These are phyloP conservation scores for Eupithecia insigniata DNA, from an alignment of 2,888 invertebrate genomes.

Conservation along the genomic window DNA sequence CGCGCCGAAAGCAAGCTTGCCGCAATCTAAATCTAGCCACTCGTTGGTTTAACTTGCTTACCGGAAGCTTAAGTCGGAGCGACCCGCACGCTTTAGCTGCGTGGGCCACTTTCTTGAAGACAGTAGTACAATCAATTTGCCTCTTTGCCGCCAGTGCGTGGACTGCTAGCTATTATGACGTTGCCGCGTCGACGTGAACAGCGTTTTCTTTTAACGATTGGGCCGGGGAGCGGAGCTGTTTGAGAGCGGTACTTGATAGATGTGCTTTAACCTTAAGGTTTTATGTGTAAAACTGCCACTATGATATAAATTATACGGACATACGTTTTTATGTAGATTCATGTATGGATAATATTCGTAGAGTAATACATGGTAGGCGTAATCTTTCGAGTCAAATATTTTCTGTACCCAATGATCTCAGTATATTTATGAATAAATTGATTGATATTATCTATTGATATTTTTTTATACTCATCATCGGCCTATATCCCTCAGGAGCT, in stretches of 20 bases:
- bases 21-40: not conserved
- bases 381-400: slow-evolving; percentile 15
- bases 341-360: not conserved
- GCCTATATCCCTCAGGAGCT: too few species aligned
- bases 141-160: not conserved
- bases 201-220: not conserved
- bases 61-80: too few species aligned
- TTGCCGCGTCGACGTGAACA: too few species aligned
- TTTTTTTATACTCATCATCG: not conserved
- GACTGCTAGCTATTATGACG: not conserved
- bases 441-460: slow-evolving; percentile 5
- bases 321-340: slow-evolving; percentile 1
- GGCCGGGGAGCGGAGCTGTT: not conserved
- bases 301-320: not conserved
- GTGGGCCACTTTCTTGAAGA: not conserved
- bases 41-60: not conserved
- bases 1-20: not conserved
- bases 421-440: slow-evolving; percentile 19
- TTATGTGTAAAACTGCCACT: slow-evolving; percentile 9
- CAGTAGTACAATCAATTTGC: not conserved
- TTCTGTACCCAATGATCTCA: slow-evolving; percentile 27
- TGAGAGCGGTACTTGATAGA: not conserved
- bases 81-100: too few species aligned
- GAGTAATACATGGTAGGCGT: slow-evolving; percentile 8
- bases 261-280: slow-evolving; percentile 6